Percentiles rank a stretch among this genome's conserved stretches.
phyloP scores from a whole-genome alignment of 2,797 vertebrate genomes.

The Clarias pachynema region DNA sequence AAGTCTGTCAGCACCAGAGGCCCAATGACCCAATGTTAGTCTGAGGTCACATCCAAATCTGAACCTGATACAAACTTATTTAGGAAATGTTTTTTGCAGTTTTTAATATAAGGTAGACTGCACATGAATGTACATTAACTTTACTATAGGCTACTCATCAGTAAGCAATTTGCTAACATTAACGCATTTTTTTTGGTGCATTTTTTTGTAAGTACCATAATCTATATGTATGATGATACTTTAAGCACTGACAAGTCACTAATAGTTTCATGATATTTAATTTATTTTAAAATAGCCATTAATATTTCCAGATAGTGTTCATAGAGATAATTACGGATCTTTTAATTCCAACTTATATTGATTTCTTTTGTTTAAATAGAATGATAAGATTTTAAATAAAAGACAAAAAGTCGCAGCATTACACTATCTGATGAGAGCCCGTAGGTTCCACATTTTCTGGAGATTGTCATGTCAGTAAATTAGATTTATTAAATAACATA shows the following conservation, averaged over 20 bases:
- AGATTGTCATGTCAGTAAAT: background rate
- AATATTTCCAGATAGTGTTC: background rate
- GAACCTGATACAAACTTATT: background rate
- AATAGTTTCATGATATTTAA: background rate
- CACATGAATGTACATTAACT: background rate
- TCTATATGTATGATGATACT: background rate
- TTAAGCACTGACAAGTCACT: background rate
- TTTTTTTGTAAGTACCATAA: background rate
- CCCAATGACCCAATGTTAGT: background rate
- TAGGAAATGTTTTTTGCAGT: background rate
- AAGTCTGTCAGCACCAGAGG: slow-evolving; percentile 11
- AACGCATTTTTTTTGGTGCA: background rate
- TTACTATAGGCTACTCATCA: background rate
- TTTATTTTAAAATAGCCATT: background rate
- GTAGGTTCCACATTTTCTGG: background rate
- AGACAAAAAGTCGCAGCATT: background rate
- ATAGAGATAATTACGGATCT: background rate
- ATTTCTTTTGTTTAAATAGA: background rate
- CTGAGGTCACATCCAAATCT: background rate
- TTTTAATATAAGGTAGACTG: background rate
- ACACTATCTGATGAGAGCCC: background rate
- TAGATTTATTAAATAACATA: background rate
- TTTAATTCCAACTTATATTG: background rate
- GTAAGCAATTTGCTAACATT: background rate
- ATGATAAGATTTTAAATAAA: background rate